phyloP scores from a whole-genome alignment of 2,113 vertebrate species.

The Microtus montanus region DNA sequence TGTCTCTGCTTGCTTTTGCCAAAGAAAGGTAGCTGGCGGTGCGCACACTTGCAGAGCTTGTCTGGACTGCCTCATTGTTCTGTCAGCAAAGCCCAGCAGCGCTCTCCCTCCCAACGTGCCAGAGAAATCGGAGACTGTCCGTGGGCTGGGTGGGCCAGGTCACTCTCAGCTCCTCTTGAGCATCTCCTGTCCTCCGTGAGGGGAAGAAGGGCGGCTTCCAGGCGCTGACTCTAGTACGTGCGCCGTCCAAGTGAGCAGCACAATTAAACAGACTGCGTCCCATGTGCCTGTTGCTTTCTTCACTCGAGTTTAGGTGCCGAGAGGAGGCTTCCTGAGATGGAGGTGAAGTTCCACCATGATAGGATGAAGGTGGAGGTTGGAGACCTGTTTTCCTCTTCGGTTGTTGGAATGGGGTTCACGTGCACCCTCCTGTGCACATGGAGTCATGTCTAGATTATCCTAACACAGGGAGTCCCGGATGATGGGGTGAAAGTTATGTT shows the following conservation, averaged over 20 bases:
- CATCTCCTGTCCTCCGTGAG: background rate
- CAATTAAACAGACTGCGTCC: slow-evolving; percentile 47
- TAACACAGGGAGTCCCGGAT: too few species aligned
- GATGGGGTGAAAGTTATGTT: too few species aligned
- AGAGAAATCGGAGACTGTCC: background rate
- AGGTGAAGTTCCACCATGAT: accelerated
- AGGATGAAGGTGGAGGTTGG: background rate
- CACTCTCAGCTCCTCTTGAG: background rate
- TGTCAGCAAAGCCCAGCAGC: too few species aligned
- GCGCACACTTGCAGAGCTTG: background rate
- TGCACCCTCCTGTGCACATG: too few species aligned
- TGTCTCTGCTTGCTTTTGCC: background rate
- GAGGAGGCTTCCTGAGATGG: background rate
- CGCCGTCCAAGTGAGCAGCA: background rate
- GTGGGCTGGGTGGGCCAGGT: background rate
- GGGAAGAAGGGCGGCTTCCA: background rate
- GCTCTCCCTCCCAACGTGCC: too few species aligned
- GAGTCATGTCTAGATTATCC: too few species aligned
- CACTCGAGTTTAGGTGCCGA: background rate
- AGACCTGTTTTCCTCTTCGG: background rate
- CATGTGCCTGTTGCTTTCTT: background rate
- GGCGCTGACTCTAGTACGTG: background rate
- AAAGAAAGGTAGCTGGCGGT: background rate
- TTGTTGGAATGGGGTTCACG: too few species aligned
- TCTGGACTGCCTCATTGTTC: accelerated